A percentile compares a stretch with the other conserved stretches of the same genome.
phyloP scores from a whole-genome alignment of 1,140 invertebrate genomes.

The Dendroctonus ponderosae region DNA sequence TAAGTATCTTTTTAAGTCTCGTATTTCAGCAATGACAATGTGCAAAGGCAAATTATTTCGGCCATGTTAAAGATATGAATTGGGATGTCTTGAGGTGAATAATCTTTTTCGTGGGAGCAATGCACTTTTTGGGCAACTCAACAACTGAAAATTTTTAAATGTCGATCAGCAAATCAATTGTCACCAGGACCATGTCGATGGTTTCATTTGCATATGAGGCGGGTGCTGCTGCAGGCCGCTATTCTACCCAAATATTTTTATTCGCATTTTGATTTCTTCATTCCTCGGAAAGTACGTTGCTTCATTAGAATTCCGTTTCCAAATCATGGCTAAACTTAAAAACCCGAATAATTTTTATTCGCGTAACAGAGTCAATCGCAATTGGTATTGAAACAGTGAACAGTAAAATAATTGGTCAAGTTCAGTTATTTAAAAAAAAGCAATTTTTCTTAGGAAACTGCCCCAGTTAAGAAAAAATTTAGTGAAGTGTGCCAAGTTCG shows the following conservation, averaged over 20 bases:
- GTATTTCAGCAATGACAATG: conserved; percentile 13
- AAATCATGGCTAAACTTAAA: too few species aligned
- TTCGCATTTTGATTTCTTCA: conserved; percentile 13
- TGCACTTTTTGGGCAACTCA: conserved; percentile 20
- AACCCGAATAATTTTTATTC: too few species aligned
- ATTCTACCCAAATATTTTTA: conserved; percentile 13
- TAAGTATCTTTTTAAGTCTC: not conserved
- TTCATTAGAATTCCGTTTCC: too few species aligned
- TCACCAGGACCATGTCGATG: conserved; percentile 10
- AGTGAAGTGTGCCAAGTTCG: too few species aligned
- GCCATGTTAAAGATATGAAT: conserved; percentile 16
- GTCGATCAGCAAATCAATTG: conserved; percentile 30
- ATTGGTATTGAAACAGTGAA: too few species aligned
- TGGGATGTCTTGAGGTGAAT: conserved; percentile 21
- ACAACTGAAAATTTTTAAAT: conserved; percentile 5
- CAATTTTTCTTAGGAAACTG: too few species aligned
- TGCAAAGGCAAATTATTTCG: not conserved
- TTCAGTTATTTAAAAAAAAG: too few species aligned
- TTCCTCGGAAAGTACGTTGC: not conserved
- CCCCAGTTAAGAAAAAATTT: too few species aligned
- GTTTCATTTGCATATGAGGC: conserved; percentile 25
- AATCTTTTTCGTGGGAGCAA: conserved; percentile 24
- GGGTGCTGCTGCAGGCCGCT: not conserved
- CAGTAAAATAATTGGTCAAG: too few species aligned
- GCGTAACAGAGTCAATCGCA: too few species aligned